A percentile compares a stretch with the other conserved stretches of the same genome.
Evolutionary conservation across 2,888 invertebrate species (phyloP).

Genomic region (Sinopyrophorus schimmeli): DNA sequence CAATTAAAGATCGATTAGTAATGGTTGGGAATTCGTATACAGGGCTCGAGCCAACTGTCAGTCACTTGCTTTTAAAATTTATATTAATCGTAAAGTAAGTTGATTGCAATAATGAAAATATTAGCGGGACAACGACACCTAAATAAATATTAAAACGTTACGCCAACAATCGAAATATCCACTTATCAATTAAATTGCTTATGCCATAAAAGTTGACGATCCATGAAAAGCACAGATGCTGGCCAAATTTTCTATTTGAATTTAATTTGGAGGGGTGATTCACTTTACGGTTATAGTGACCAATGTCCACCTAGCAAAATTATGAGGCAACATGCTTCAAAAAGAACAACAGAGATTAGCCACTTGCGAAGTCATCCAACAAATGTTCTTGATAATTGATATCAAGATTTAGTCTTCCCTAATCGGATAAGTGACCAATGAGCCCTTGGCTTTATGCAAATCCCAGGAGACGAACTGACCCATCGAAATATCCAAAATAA

Average conservation of each 20-base stretch:
- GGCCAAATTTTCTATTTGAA: slow-evolving; percentile 43
- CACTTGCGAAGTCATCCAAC: slow-evolving; percentile 6
- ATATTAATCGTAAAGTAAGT: slow-evolving; percentile 43
- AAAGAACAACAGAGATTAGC: slow-evolving; percentile 1
- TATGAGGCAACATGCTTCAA: slow-evolving; percentile 9
- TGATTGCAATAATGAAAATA: slow-evolving; percentile 46
- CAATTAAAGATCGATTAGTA: slow-evolving; percentile 24
- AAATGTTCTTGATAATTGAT: slow-evolving; percentile 3
- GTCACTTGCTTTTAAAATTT: slow-evolving; percentile 15
- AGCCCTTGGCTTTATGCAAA: neutral
- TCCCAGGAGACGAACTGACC: no score
- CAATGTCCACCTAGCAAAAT: slow-evolving; percentile 45
- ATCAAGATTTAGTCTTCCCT: neutral
- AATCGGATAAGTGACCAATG: slow-evolving; percentile 5
- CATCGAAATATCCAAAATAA: no score
- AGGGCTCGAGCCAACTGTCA: neutral
- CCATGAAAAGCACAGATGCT: slow-evolving; percentile 52
- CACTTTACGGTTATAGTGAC: slow-evolving; percentile 48
- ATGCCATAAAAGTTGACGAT: slow-evolving; percentile 41
- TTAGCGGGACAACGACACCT: slow-evolving; percentile 45
- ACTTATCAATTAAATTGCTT: slow-evolving; percentile 34
- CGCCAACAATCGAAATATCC: slow-evolving; percentile 45
- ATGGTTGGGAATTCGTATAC: slow-evolving; percentile 16
- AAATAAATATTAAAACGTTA: slow-evolving; percentile 53
- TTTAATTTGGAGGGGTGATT: slow-evolving; percentile 42